phyloP scores from a whole-genome alignment of 2,797 vertebrate species.

The Clarias platycephalus region DNA sequence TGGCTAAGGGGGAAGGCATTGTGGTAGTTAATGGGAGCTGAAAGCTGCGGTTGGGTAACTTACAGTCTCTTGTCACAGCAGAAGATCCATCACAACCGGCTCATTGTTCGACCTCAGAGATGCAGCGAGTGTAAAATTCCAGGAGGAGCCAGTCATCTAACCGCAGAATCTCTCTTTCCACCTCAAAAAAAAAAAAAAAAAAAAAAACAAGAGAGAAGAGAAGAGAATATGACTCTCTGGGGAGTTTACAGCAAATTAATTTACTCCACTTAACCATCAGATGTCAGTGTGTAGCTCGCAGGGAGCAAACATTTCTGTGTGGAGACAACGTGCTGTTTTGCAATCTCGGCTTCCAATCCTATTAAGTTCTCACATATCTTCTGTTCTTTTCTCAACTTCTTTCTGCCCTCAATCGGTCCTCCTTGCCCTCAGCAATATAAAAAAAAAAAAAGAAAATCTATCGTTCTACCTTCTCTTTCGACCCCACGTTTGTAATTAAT shows the following conservation, averaged over 20 bases:
- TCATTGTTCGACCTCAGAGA: constrained; percentile 45
- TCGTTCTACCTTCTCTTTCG: constrained; percentile 22
- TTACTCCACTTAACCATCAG: constrained; percentile 67
- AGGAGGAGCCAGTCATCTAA: constrained; percentile 33
- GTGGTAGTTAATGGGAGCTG: constrained; percentile 42
- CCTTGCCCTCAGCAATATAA: constrained; percentile 21
- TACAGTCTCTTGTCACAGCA: constrained; percentile 49
- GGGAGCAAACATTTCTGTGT: constrained; percentile 9
- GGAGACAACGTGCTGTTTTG: neutral
- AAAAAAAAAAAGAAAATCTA: constrained; percentile 7
- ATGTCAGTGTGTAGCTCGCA: constrained; percentile 66
- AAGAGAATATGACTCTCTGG: constrained; percentile 14
- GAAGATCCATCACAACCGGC: constrained; percentile 49
- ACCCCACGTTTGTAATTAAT: constrained; percentile 50
- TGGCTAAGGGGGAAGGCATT: constrained; percentile 29
- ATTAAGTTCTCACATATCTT: constrained; percentile 19
- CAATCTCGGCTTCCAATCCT: constrained; percentile 20
- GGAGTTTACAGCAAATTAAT: constrained; percentile 61
- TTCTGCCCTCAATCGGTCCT: constrained; percentile 28
- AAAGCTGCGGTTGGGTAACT: constrained; percentile 49
- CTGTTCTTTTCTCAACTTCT: constrained; percentile 14
- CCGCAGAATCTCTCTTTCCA: constrained; percentile 41
- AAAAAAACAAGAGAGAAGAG: neutral
- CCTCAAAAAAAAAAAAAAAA: neutral
- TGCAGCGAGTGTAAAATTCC: constrained; percentile 42